Base-by-base conservation (phyloP, 2,888 invertebrate genomes). In the Eilema depressum region DNA sequence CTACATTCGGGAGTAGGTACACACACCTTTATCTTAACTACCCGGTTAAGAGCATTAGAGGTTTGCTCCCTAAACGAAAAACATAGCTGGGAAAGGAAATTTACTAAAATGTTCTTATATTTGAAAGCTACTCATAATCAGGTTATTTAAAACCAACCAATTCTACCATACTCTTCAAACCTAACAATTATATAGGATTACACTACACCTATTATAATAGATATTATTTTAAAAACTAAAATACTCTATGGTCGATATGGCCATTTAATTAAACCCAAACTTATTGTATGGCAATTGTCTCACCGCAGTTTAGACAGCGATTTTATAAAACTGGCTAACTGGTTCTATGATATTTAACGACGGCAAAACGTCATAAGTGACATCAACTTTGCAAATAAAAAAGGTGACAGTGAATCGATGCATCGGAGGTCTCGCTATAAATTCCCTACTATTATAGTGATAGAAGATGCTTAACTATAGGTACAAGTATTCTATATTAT, bases 91-190 rank as follows among this genome's bases (percentile, higher is more conserved):
- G 1, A 37, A 37, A 37, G 14, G 1, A 2, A 37, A 14, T 41
- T 41, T 4, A 17, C 41, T 17, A 17, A 14, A 41, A 41, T 41
- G 17, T 41, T 37, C 33, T 37, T 12, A 37, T 37, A 12, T 12
- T 37, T 37, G 11, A 3, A 41, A 41, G 11, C 12, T 4, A 33
- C 4, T 33, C 33, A 10, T 10, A n/a, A 10, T 41, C 4, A 8
- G 26, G 14, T n/a, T n/a, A 37, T 61, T 26, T 66, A 56, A 69
- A 70, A 66, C 30, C 66, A 70, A 65, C 56, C 37, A 65, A 64
- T 47, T 12, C n/a, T 11, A 67, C n/a, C 23, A 30, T 60, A 30
- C 47, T 61, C 10, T 28, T 61, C 26, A 37, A 5, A 53, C 8
- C 61, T 41, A 47, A 61, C 57, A n/a, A 37, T 61, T n/a, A 3